A percentile compares a stretch with the other conserved stretches of the same genome.
These are phyloP conservation scores for Beris morrisii DNA, from an alignment of 2,888 invertebrate species.

Conservation along the genomic window DNA sequence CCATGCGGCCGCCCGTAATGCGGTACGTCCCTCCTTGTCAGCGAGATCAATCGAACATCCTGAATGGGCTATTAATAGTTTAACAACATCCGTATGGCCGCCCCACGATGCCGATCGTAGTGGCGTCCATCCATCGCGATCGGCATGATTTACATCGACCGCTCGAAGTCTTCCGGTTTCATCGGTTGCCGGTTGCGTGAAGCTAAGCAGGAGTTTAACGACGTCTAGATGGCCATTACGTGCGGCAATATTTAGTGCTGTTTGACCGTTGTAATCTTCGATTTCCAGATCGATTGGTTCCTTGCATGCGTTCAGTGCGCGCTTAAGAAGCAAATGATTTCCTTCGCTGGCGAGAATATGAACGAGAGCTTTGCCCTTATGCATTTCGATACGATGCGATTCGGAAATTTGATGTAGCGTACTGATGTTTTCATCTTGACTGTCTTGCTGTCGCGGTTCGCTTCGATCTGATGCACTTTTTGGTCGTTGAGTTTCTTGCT, in stretches of 20 bases:
- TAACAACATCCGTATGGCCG: slow-evolving; percentile 87
- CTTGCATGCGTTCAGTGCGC: slow-evolving; percentile 65
- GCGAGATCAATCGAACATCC: slow-evolving; percentile 81
- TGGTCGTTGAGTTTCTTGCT: slow-evolving; percentile 52
- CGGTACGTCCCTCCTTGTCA: slow-evolving; percentile 86
- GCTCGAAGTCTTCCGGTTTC: slow-evolving; percentile 57
- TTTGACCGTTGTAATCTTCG: slow-evolving; percentile 78
- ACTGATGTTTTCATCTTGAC: slow-evolving; percentile 54
- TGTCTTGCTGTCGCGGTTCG: slow-evolving; percentile 49
- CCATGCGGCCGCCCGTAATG: slow-evolving; percentile 89
- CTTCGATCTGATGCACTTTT: slow-evolving; percentile 54
- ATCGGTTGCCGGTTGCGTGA: slow-evolving; percentile 52
- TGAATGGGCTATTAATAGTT: slow-evolving; percentile 73
- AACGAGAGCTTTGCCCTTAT: slow-evolving; percentile 68
- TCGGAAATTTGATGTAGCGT: slow-evolving; percentile 54
- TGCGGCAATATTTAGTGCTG: slow-evolving; percentile 83
- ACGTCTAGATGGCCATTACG: slow-evolving; percentile 75
- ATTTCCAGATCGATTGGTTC: slow-evolving; percentile 61
- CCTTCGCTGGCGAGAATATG: slow-evolving; percentile 78
- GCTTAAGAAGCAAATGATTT: slow-evolving; percentile 67
- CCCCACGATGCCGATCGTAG: slow-evolving; percentile 94
- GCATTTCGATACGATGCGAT: slow-evolving; percentile 55
- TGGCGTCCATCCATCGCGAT: slow-evolving; percentile 88
- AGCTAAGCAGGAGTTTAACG: slow-evolving; percentile 63
- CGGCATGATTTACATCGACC: slow-evolving; percentile 74